Percentiles rank a stretch among this genome's conserved stretches.
These are phyloP conservation scores for Cydia amplana DNA, from an alignment of 1,140 invertebrate species.

Conservation along the genomic window DNA sequence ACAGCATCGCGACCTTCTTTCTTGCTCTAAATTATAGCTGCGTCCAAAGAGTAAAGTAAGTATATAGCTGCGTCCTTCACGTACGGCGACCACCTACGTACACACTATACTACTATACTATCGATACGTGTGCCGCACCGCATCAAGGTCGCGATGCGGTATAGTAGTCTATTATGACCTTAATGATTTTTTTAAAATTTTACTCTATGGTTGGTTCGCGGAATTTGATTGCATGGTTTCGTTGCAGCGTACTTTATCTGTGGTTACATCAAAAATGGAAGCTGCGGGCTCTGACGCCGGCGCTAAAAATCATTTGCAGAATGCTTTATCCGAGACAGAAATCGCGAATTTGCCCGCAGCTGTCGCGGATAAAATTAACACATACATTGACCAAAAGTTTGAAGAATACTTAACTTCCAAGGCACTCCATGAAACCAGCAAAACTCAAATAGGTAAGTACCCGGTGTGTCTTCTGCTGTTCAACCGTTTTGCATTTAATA, in stretches of 20 bases:
- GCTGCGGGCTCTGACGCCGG: slow-evolving; percentile 65
- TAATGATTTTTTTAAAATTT: too few relatives aligned
- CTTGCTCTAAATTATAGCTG: too few relatives aligned
- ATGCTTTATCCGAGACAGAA: slow-evolving; percentile 74
- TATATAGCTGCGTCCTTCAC: too few relatives aligned
- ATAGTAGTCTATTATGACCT: too few relatives aligned
- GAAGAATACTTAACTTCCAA: slow-evolving; percentile 86
- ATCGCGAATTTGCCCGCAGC: slow-evolving; percentile 57
- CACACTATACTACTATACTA: too few relatives aligned
- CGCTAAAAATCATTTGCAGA: slow-evolving; percentile 71
- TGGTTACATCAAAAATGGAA: slow-evolving; percentile 65
- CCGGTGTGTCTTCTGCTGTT: slow-evolving; percentile 45
- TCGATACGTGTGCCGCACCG: too few relatives aligned
- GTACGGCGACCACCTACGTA: too few relatives aligned
- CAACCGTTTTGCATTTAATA: slow-evolving; percentile 13
- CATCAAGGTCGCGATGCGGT: too few relatives aligned
- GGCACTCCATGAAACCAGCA: slow-evolving; percentile 83
- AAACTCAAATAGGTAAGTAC: slow-evolving; percentile 81
- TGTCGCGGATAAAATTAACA: slow-evolving; percentile 81
- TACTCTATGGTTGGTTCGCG: too few relatives aligned
- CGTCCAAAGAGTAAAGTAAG: too few relatives aligned
- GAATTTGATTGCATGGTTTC: too few relatives aligned
- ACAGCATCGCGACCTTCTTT: too few relatives aligned
- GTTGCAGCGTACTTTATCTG: slow-evolving; percentile 10
- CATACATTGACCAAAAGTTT: slow-evolving; percentile 82